A percentile compares a stretch with the other conserved stretches of the same genome.
Evolutionary conservation across 2,888 invertebrate genomes (phyloP).

Genomic region (Diarsia dahlii): DNA sequence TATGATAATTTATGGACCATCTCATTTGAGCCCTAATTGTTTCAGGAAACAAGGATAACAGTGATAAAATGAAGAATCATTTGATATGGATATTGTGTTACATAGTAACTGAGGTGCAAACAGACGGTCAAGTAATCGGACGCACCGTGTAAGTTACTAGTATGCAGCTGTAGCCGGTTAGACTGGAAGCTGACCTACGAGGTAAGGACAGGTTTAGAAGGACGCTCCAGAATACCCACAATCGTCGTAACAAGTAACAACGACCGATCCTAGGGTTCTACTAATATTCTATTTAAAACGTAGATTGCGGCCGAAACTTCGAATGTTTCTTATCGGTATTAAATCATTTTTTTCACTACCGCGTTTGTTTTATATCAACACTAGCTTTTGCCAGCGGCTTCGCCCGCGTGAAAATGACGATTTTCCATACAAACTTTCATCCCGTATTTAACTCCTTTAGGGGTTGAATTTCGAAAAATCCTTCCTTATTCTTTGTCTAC

Average conservation of each 20-base stretch:
- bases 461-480: too few species aligned
- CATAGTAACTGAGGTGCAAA: neutral
- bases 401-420: too few species aligned
- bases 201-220: neutral
- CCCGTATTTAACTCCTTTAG: too few species aligned
- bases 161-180: neutral
- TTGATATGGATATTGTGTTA: neutral
- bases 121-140: neutral
- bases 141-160: neutral
- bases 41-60: constrained; percentile 12
- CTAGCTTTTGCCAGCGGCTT: too few species aligned
- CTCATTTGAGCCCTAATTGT: neutral
- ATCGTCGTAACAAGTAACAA: neutral
- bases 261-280: neutral
- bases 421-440: too few species aligned
- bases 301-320: too few species aligned
- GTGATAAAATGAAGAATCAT: neutral
- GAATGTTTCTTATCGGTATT: too few species aligned
- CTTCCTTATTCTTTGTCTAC: too few species aligned
- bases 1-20: constrained; percentile 4
- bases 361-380: too few species aligned
- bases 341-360: too few species aligned
- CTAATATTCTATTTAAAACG: neutral
- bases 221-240: neutral
- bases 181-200: neutral